Evolutionary conservation across 2,113 vertebrate species (phyloP), one percentile per base, ranked within the genome.

Genomic region (Leucoraja erinaceus): DNA sequence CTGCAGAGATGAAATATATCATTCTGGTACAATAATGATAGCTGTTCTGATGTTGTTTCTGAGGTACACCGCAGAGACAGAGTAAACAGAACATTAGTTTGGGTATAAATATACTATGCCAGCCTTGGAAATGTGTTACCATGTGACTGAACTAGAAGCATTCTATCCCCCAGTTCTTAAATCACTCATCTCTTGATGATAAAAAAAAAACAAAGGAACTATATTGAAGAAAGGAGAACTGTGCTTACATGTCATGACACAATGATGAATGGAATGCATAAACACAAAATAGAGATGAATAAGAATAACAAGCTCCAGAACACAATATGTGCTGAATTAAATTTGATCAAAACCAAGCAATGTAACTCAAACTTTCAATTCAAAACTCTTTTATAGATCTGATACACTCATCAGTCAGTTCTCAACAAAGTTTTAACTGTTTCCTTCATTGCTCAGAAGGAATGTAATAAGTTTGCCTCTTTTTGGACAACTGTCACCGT

Each of bases 131-230:
- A 88, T 28, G 47, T 83, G 77, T 79, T 38, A 81, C 20, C 10
- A 54, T 54, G 7, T 25, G 38, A 81, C 38, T 81, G 38, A 54
- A 88, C 31, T 66, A n/a, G 59, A 66, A 88, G 25, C 18, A n/a
- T 66, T 20, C 83, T 6, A n/a, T 63, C 63, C 83, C 59, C 28
- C 28, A 33, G 56, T 9, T 31, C 28, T 31, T 4, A 88, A 14
- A 88, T 63, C 59, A 31, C 83, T 63, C n/a, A n/a, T 9, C 25
- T 9, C 25, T 63, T 33, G 28, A 31, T 66, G 61, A 63, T 20
- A 84, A 88, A 88, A 84, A 88, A 88, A 81, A 10, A 88, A 54
- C 59, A 86, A 28, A 86, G 16, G 14, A 63, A 28, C 83, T 88
- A 7, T 14, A 88, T 31, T 88, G 83, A 88, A 63, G 59, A 31